Percentiles rank a stretch among this genome's conserved stretches.
Evolutionary conservation across 2,888 invertebrate species (phyloP).

Genomic region (Apotomis capreana): DNA sequence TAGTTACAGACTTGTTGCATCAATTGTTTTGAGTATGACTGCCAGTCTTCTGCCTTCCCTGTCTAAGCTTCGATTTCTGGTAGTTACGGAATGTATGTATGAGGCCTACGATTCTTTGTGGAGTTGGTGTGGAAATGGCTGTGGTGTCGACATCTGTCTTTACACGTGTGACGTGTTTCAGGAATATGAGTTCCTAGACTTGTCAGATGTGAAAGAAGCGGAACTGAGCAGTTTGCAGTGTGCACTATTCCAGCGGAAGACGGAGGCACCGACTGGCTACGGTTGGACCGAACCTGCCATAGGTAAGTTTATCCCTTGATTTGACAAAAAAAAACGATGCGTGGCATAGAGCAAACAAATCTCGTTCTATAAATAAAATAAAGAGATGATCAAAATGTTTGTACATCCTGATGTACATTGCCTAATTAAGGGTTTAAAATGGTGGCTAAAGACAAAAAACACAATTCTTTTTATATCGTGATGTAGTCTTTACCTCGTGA

Average conservation of each 20-base stretch:
- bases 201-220: slow-evolving; percentile 87
- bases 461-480: too few species aligned
- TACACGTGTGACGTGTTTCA: slow-evolving; percentile 72
- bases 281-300: slow-evolving; percentile 68
- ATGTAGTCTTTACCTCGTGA: too few species aligned
- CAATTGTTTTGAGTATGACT: slow-evolving; percentile 21
- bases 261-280: slow-evolving; percentile 57
- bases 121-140: slow-evolving; percentile 25
- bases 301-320: slow-evolving; percentile 57
- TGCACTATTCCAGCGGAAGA: slow-evolving; percentile 79
- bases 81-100: slow-evolving; percentile 41
- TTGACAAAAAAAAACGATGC: too few species aligned
- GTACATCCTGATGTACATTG: too few species aligned
- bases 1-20: background rate
- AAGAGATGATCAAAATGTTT: too few species aligned
- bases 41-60: slow-evolving; percentile 24
- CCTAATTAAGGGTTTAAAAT: too few species aligned
- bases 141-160: slow-evolving; percentile 49
- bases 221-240: slow-evolving; percentile 85
- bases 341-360: too few species aligned
- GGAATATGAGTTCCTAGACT: slow-evolving; percentile 89
- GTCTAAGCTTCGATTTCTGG: slow-evolving; percentile 32
- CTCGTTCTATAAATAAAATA: too few species aligned
- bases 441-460: too few species aligned
- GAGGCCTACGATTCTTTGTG: slow-evolving; percentile 18